A percentile compares a stretch with the other conserved stretches of the same genome.
These are phyloP conservation scores for Hippoglossus hippoglossus DNA, from an alignment of 2,797 vertebrate species.

Conservation along the genomic window DNA sequence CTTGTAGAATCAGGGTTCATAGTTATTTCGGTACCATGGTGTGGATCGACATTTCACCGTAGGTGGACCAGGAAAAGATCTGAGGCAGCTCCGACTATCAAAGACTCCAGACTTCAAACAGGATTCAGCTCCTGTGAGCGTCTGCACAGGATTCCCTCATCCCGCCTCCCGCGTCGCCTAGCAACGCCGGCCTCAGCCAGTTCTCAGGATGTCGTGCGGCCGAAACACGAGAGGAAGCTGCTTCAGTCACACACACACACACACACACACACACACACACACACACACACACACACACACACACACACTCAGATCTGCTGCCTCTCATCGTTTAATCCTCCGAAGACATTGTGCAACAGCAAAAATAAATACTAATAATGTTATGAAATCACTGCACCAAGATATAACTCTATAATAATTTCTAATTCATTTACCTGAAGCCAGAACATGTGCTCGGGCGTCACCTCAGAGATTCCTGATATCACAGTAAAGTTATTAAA, in stretches of 20 bases:
- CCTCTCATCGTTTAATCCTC: constrained; percentile 36
- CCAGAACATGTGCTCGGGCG: not conserved
- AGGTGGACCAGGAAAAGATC: not conserved
- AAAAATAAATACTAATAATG: not conserved
- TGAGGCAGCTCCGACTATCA: constrained; percentile 20
- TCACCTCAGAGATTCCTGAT: not conserved
- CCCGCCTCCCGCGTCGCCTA: constrained; percentile 55
- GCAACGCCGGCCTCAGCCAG: constrained; percentile 55
- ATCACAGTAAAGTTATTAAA: constrained; percentile 12
- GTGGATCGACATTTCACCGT: not conserved
- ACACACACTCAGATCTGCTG: constrained; percentile 28
- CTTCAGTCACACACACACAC: constrained; percentile 5
- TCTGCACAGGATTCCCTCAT: constrained; percentile 32
- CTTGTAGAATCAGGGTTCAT: not conserved
- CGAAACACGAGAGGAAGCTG: constrained; percentile 18
- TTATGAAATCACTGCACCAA: not conserved
- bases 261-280: constrained; percentile 1
- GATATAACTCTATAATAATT: not conserved
- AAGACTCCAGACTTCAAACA: constrained; percentile 16
- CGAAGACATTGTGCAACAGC: not conserved
- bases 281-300: not conserved
- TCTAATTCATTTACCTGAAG: no score
- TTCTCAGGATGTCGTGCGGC: constrained; percentile 17
- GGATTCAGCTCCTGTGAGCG: constrained; percentile 19
- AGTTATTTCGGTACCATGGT: not conserved